These are phyloP conservation scores for Sinonovacula constricta DNA, from an alignment of 1,140 invertebrate species.

Conservation along the genomic window DNA sequence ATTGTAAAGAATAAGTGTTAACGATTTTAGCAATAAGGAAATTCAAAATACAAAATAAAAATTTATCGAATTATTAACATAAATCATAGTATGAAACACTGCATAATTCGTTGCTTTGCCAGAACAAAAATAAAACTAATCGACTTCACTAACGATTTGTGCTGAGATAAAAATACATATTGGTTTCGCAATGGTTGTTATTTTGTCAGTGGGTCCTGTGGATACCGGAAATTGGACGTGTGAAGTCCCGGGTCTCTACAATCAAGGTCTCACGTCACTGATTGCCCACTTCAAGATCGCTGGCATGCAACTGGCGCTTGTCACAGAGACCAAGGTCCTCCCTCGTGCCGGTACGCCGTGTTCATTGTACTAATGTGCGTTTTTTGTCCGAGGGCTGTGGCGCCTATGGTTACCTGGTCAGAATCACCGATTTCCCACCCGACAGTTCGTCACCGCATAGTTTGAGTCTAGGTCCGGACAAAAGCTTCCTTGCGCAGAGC, in stretches of 20 bases:
- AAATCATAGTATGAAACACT: not conserved
- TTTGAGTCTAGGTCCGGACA: not conserved
- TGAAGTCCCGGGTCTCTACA: conserved; percentile 57
- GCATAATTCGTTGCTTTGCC: too few relatives aligned
- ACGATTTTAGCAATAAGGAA: not conserved
- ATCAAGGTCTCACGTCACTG: conserved; percentile 57
- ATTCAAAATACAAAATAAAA: not conserved
- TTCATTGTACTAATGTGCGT: not conserved
- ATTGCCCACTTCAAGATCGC: conserved; percentile 72
- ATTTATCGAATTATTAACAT: not conserved
- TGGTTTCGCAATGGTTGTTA: not conserved
- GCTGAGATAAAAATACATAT: not conserved
- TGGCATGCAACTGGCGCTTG: conserved; percentile 64
- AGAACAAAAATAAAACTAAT: too few relatives aligned
- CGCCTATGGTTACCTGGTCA: not conserved
- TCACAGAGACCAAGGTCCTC: conserved; percentile 59
- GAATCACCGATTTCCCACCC: not conserved
- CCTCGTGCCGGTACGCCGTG: conserved; percentile 62
- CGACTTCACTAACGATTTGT: too few relatives aligned
- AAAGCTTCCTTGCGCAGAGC: too few relatives aligned
- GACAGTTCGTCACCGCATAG: not conserved
- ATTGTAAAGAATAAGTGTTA: too few relatives aligned
- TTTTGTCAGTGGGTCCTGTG: conserved; percentile 54
- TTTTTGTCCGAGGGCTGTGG: not conserved
- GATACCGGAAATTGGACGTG: conserved; percentile 64